Evolutionary conservation across 2,113 vertebrate species (phyloP).

Genomic region (Plecturocebus donacophilus): DNA sequence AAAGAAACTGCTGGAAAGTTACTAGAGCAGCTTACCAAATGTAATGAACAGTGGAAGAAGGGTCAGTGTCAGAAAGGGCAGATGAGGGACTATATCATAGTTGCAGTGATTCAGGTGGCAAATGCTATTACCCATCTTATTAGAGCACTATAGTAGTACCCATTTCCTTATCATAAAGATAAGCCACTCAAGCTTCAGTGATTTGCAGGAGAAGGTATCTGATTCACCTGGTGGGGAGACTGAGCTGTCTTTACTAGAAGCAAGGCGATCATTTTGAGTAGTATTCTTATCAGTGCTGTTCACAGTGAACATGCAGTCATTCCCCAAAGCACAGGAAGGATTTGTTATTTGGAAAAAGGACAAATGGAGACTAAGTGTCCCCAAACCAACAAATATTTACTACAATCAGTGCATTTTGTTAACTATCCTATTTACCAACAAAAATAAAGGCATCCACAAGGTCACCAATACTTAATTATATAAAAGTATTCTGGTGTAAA

Average conservation of each 20-base stretch:
- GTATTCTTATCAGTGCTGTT: not conserved
- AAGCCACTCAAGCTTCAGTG: not conserved
- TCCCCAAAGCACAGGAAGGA: not conserved
- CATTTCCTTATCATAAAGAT: not conserved
- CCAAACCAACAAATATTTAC: not conserved
- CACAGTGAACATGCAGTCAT: not conserved
- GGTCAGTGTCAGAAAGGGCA: not conserved
- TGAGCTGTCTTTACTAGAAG: not conserved
- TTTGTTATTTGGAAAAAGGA: not conserved
- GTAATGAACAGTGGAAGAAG: not conserved
- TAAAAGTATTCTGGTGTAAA: not conserved
- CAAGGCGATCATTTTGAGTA: not conserved
- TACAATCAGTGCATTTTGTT: not conserved
- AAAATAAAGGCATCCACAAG: not conserved
- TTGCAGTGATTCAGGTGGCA: not conserved
- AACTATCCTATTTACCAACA: not conserved
- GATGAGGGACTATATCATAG: not conserved
- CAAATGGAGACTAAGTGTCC: not conserved
- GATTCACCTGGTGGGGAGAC: too few species aligned
- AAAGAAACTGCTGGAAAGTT: not conserved
- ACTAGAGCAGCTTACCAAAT: not conserved
- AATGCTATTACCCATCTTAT: not conserved
- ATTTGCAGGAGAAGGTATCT: not conserved
- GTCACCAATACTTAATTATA: not conserved
- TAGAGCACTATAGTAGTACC: not conserved